phyloP scores from a whole-genome alignment of 2,113 vertebrate species.

The Datnioides undecimradiatus region DNA sequence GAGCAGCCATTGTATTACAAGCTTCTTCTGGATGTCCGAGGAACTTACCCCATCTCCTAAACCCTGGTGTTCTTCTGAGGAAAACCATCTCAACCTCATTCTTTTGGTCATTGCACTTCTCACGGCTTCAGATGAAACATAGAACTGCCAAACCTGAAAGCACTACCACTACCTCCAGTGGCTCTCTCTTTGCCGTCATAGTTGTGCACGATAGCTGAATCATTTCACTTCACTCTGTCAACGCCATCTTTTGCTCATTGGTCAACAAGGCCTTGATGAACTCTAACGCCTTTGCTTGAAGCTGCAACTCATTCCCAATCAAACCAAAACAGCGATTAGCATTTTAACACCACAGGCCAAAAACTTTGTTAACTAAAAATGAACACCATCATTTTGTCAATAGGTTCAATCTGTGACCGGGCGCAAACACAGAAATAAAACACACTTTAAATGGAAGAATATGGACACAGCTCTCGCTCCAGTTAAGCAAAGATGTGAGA shows the following conservation, averaged over 20 bases:
- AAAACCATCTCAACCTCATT: background rate
- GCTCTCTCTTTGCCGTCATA: background rate
- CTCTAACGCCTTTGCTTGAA: background rate
- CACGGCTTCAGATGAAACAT: background rate
- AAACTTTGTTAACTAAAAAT: too few relatives aligned
- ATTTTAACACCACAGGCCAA: background rate
- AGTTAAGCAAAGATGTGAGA: background rate
- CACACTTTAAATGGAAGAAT: background rate
- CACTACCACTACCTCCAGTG: too few relatives aligned
- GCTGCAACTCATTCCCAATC: background rate
- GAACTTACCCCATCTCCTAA: background rate
- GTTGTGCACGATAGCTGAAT: too few relatives aligned
- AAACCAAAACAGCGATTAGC: background rate
- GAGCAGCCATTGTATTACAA: background rate
- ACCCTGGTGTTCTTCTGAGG: background rate
- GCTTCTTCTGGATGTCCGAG: background rate
- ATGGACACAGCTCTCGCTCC: background rate
- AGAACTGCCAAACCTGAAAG: too few relatives aligned
- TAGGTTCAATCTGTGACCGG: background rate
- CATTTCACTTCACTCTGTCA: slow-evolving; percentile 8
- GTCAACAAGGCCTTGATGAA: background rate
- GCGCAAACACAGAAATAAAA: background rate
- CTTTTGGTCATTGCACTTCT: background rate
- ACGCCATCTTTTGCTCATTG: background rate
- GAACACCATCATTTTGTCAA: too few relatives aligned